Evolutionary conservation across 2,888 invertebrate species (phyloP), one percentile per base, ranked within the genome.

Genomic region (Agonopterix subpropinquella): DNA sequence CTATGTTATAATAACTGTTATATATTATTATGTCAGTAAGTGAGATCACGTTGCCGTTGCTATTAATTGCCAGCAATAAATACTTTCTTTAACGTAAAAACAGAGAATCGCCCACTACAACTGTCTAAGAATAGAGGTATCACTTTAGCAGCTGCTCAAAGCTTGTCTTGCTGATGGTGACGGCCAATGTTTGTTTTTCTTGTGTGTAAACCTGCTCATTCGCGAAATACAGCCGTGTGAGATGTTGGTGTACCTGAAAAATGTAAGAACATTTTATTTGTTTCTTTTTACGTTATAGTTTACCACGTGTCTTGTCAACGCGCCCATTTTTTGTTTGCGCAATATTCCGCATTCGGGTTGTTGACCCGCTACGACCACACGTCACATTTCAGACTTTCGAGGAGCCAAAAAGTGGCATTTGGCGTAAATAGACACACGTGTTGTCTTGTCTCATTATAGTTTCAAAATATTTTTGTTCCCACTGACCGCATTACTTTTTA

Each of bases 221-320:
- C 51, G 48, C 43, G 28, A 44, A 48, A 48, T 44, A 42, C 44
- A 53, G 47, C 47, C 54, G 53, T 44, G 50, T 18, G 47, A 45
- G 47, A 77, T 77, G 78, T 65, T 78, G 70, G 74, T 71, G 60
- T 75, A 77, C 68, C 62, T 78, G 49, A 77, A 70, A 73, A 73
- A 76, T 59, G 78, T 77, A 73, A 76, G 77, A 68, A 50, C 55
- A 43, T 58, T 47, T 51, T 44, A 8, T 43, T 41, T 11, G 8
- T 36, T 41, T 47, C 8, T 35, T 43, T 28, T 28, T 28, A 28
- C 15, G 11, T 42, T 42, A 39, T n/a, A 1, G 11, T 43, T 11
- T 44, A 41, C 44, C 11, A 5, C 44, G 13, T 36, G 18, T 28
- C 13, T 42, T 50, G 47, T 15, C 43, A 15, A 41, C 39, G 13